phyloP scores from a whole-genome alignment of 1,140 invertebrate species.

The Hypothenemus hampei region DNA sequence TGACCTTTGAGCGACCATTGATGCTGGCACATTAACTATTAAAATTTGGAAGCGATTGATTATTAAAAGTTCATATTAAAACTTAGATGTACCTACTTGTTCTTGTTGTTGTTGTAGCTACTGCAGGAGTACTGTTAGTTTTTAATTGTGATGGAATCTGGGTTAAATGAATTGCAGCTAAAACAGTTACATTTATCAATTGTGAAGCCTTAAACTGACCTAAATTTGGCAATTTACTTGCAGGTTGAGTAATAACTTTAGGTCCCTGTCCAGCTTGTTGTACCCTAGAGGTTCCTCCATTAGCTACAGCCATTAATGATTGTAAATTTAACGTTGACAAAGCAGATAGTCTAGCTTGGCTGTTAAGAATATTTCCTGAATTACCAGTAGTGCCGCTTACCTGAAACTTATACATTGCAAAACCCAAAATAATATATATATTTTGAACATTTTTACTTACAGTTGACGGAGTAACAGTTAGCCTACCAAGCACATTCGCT shows the following conservation, averaged over 20 bases:
- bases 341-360: conserved; percentile 33
- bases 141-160: conserved; percentile 37
- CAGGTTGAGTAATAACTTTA: conserved; percentile 42
- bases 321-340: conserved; percentile 35
- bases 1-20: conserved; percentile 39
- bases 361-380: conserved; percentile 12
- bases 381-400: conserved; percentile 5
- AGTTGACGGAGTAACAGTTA: conserved; percentile 32
- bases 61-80: background rate
- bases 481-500: conserved; percentile 32
- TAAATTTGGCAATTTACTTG: conserved; percentile 32
- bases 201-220: background rate
- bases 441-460: conserved; percentile 15
- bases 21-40: conserved; percentile 40
- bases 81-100: conserved; percentile 38
- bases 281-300: conserved; percentile 30
- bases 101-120: conserved; percentile 32
- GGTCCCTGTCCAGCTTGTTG: conserved; percentile 36
- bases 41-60: conserved; percentile 6
- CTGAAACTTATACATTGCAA: too few species aligned
- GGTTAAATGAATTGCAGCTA: conserved; percentile 41
- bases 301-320: conserved; percentile 40
- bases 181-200: conserved; percentile 1
- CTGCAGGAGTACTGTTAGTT: conserved; percentile 27
- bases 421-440: too few species aligned